Percentiles rank a stretch among this genome's conserved stretches.
These are phyloP conservation scores for Cremastinae sp. DNA, from an alignment of 2,888 invertebrate species.

Conservation along the genomic window DNA sequence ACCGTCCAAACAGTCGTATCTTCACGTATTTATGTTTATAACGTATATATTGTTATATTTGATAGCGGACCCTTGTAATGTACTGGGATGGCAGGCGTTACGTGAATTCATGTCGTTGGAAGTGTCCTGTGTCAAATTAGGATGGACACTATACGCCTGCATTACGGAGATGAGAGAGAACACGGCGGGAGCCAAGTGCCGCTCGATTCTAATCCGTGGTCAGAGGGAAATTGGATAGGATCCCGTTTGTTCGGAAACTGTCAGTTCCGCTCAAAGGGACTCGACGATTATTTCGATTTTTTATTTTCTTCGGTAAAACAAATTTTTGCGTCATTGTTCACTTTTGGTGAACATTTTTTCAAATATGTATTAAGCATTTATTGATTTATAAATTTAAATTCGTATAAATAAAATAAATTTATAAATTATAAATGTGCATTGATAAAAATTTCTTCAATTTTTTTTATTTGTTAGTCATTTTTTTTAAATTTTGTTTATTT, in stretches of 20 bases:
- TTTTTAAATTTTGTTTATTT: too few relatives aligned
- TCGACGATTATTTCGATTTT: too few relatives aligned
- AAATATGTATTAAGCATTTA: too few relatives aligned
- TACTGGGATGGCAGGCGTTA: slow-evolving; percentile 65
- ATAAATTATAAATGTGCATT: too few relatives aligned
- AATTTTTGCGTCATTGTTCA: too few relatives aligned
- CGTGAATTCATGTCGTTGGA: slow-evolving; percentile 68
- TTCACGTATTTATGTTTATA: slow-evolving; percentile 8
- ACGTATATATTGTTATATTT: slow-evolving; percentile 1
- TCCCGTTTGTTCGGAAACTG: slow-evolving; percentile 47
- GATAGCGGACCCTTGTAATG: slow-evolving; percentile 55
- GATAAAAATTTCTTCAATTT: too few relatives aligned
- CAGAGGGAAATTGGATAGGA: slow-evolving; percentile 57
- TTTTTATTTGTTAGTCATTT: too few relatives aligned
- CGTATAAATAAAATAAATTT: not conserved
- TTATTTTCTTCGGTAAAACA: too few relatives aligned
- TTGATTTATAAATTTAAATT: too few relatives aligned
- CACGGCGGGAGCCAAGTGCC: slow-evolving; percentile 64
- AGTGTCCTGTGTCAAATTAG: slow-evolving; percentile 70
- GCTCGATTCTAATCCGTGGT: slow-evolving; percentile 59
- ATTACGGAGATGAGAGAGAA: slow-evolving; percentile 68
- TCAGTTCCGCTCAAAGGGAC: slow-evolving; percentile 32
- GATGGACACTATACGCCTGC: slow-evolving; percentile 68
- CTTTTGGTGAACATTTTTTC: too few relatives aligned
- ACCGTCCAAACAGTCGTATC: too few relatives aligned